These are phyloP conservation scores for Dynastes tityus DNA, from an alignment of 2,888 invertebrate species.

Conservation along the genomic window DNA sequence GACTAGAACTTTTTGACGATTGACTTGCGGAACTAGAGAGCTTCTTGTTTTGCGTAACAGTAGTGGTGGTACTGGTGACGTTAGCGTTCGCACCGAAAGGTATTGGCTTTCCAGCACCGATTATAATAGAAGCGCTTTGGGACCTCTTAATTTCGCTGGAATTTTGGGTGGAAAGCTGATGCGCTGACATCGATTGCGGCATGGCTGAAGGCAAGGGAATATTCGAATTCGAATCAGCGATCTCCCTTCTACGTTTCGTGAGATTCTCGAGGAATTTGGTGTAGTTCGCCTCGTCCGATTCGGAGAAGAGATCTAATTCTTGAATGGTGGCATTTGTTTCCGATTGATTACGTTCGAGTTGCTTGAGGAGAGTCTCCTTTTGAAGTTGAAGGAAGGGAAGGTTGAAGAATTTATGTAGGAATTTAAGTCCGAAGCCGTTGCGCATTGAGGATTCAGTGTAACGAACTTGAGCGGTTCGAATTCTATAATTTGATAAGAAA, in stretches of 20 bases:
- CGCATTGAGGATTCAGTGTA: constrained; percentile 96
- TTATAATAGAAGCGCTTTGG: constrained; percentile 69
- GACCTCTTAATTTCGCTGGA: constrained; percentile 68
- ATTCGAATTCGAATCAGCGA: constrained; percentile 77
- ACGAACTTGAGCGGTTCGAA: constrained; percentile 79
- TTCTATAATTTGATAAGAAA: constrained; percentile 57
- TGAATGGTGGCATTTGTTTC: constrained; percentile 85
- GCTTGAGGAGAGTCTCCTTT: constrained; percentile 83
- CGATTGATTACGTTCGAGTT: constrained; percentile 87
- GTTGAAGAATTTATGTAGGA: constrained; percentile 95
- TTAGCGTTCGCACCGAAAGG: constrained; percentile 64
- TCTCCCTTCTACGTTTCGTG: constrained; percentile 82
- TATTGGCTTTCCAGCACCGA: constrained; percentile 70
- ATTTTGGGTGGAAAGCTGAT: constrained; percentile 70
- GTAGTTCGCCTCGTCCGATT: constrained; percentile 85
- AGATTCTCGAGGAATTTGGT: constrained; percentile 82
- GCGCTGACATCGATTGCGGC: constrained; percentile 68
- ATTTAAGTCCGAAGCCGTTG: constrained; percentile 94
- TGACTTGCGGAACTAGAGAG: constrained; percentile 54
- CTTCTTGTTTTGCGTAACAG: constrained; percentile 48
- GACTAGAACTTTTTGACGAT: constrained; percentile 64
- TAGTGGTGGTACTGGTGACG: constrained; percentile 23
- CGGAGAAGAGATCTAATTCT: constrained; percentile 84
- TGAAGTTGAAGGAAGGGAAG: constrained; percentile 94
- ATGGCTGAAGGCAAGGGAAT: constrained; percentile 64